Evolutionary conservation across 2,113 vertebrate species (phyloP).

Genomic region (Melanerpes aurifrons): DNA sequence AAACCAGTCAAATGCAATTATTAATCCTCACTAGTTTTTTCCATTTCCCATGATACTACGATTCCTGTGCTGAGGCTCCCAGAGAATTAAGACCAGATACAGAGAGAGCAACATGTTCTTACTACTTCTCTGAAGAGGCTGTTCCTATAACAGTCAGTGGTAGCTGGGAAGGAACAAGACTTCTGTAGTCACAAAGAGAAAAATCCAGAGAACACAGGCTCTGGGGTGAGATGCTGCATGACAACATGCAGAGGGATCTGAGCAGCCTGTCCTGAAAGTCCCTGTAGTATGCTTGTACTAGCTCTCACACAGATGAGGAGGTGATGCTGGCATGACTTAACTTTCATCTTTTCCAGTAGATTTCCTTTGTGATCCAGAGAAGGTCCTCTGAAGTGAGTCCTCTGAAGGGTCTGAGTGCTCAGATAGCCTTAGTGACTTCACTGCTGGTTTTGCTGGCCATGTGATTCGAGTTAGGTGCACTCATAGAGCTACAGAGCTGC

Average conservation of each 20-base stretch:
- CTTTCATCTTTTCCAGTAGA: not conserved
- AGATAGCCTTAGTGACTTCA: rapidly evolving
- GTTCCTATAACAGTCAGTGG: not conserved
- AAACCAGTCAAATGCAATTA: not conserved
- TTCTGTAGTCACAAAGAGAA: not conserved
- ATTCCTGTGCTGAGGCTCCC: not conserved
- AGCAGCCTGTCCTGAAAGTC: not conserved
- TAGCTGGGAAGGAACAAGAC: not conserved
- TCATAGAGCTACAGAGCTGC: not conserved
- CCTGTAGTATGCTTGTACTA: not conserved
- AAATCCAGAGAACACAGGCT: not conserved
- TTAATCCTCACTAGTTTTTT: not conserved
- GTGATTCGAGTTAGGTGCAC: rapidly evolving
- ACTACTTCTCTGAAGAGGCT: not conserved
- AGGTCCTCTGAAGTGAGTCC: not conserved
- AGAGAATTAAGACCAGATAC: not conserved
- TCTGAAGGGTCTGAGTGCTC: not conserved
- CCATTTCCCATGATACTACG: not conserved
- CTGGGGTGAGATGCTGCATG: not conserved
- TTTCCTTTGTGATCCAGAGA: not conserved
- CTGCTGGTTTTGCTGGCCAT: not conserved
- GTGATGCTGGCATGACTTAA: not conserved
- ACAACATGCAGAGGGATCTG: not conserved
- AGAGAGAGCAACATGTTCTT: not conserved
- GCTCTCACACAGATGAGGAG: not conserved